Percentiles rank a stretch among this genome's conserved stretches.
Evolutionary conservation across 2,113 vertebrate genomes (phyloP).

Genomic region (Melierax canorus): DNA sequence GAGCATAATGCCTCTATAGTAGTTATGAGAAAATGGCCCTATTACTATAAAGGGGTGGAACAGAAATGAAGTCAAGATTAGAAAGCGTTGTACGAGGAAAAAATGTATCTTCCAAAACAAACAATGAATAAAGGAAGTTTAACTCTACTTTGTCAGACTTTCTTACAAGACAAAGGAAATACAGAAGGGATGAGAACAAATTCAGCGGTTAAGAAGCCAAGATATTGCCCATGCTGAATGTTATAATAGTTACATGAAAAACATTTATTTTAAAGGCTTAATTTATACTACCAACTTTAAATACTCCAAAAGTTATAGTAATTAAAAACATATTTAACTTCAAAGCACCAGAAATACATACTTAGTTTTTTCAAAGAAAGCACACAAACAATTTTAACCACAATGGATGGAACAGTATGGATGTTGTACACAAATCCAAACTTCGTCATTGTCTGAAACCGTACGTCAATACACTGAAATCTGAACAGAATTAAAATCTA

Average conservation of each 20-base stretch:
- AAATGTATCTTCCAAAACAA: not conserved
- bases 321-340: not conserved
- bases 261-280: not conserved
- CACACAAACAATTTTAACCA: not conserved
- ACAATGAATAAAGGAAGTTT: not conserved
- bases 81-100: not conserved
- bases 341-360: not conserved
- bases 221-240: not conserved
- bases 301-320: not conserved
- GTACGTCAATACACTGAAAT: not conserved
- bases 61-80: not conserved
- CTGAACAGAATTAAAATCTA: not conserved
- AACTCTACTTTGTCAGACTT: not conserved
- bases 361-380: not conserved
- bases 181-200: not conserved
- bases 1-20: not conserved
- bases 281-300: not conserved
- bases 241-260: not conserved
- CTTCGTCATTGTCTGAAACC: not conserved
- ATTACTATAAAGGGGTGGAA: not conserved
- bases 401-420: not conserved
- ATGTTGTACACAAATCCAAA: fast-evolving
- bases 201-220: not conserved
- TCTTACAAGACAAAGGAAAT: not conserved
- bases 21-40: not conserved